phyloP scores from a whole-genome alignment of 2,113 vertebrate species.

The Oryzias melastigma region DNA sequence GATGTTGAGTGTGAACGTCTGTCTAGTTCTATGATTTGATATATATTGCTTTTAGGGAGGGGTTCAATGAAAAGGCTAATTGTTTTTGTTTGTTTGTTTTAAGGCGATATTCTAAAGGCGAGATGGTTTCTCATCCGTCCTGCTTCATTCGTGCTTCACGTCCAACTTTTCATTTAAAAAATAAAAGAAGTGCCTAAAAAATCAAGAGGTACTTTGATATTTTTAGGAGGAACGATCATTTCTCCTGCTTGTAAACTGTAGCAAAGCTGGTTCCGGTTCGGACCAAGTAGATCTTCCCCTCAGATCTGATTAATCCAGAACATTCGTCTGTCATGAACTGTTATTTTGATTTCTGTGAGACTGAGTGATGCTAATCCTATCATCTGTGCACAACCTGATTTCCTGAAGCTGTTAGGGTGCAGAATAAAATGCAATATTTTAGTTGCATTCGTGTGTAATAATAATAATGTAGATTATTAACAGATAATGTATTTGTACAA shows the following conservation, averaged over 20 bases:
- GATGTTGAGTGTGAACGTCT: slow-evolving; percentile 33
- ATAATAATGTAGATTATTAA: slow-evolving; percentile 54
- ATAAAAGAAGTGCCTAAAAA: slow-evolving; percentile 61
- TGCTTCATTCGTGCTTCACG: slow-evolving; percentile 1
- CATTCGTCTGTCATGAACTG: slow-evolving; percentile 5
- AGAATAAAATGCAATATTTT: slow-evolving; percentile 76
- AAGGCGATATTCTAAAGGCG: too few species aligned
- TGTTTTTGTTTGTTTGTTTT: too few species aligned
- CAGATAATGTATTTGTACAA: slow-evolving; percentile 46
- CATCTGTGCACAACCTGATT: slow-evolving; percentile 57
- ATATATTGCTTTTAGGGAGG: slow-evolving; percentile 59
- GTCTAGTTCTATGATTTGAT: slow-evolving; percentile 46
- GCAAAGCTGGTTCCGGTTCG: slow-evolving; percentile 20
- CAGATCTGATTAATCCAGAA: slow-evolving; percentile 13
- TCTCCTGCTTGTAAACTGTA: slow-evolving; percentile 21
- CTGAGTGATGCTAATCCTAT: slow-evolving; percentile 21
- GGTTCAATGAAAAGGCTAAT: background rate
- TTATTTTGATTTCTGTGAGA: slow-evolving; percentile 14
- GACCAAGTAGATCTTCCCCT: slow-evolving; percentile 43
- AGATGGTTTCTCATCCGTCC: background rate
- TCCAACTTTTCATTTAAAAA: slow-evolving; percentile 7
- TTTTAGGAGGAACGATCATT: slow-evolving; percentile 17
- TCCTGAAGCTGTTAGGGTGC: slow-evolving; percentile 66
- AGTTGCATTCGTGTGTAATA: slow-evolving; percentile 72
- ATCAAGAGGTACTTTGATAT: slow-evolving; percentile 39